phyloP scores from a whole-genome alignment of 2,797 vertebrate species.

The Hippoglossus hippoglossus region DNA sequence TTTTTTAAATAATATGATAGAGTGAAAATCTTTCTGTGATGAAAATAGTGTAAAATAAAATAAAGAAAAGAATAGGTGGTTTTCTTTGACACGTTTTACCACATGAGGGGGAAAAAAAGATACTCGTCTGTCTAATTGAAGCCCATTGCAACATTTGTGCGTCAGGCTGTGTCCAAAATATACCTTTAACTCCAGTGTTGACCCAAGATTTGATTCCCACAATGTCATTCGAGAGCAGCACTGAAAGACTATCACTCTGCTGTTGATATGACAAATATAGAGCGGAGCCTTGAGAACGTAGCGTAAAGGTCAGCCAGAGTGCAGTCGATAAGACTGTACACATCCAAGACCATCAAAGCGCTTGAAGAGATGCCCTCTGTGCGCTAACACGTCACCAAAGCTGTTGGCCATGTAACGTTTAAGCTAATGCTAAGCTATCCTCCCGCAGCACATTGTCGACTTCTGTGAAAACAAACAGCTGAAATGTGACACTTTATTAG shows the following conservation, averaged over 20 bases:
- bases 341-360: conserved; percentile 56
- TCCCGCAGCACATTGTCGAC: conserved; percentile 28
- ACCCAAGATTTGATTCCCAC: conserved; percentile 77
- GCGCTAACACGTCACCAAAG: conserved; percentile 42
- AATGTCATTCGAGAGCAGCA: conserved; percentile 78
- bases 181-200: conserved; percentile 65
- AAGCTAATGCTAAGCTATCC: conserved; percentile 51
- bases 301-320: conserved; percentile 81
- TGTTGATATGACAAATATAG: conserved; percentile 85
- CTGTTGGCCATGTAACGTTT: conserved; percentile 24
- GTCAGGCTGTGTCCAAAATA: conserved; percentile 72
- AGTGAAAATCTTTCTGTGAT: conserved; percentile 11
- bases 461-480: conserved; percentile 67
- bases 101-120: not conserved
- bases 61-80: not conserved
- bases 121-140: conserved; percentile 1
- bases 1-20: conserved; percentile 15
- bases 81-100: not conserved
- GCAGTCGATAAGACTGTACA: conserved; percentile 69
- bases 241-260: conserved; percentile 78
- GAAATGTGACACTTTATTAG: conserved; percentile 66
- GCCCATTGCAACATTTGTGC: conserved; percentile 20
- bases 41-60: not conserved
- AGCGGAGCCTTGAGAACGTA: conserved; percentile 76
- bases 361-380: conserved; percentile 50